Evolutionary conservation across 2,113 vertebrate species (phyloP).

Genomic region (Sebastes fasciatus): DNA sequence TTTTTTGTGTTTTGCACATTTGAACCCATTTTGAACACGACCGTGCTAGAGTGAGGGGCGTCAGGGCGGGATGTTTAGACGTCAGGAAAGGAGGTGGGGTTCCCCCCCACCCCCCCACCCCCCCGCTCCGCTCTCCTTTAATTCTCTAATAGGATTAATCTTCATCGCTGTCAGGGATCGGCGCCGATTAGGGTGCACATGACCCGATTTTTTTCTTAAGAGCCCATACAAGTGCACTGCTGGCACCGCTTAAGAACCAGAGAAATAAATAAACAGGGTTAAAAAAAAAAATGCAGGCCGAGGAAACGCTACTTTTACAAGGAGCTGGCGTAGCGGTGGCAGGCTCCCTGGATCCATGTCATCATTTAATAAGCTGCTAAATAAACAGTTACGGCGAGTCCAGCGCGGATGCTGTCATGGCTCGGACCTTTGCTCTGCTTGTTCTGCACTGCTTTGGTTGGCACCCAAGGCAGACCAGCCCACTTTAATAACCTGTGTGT

Average conservation of each 20-base stretch:
- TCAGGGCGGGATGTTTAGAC: constrained; percentile 50
- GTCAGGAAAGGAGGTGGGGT: constrained; percentile 38
- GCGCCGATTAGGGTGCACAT: constrained; percentile 69
- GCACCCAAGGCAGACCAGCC: constrained; percentile 39
- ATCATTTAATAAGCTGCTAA: constrained; percentile 72
- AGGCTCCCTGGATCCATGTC: constrained; percentile 46
- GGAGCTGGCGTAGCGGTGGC: constrained; percentile 34
- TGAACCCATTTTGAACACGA: constrained; percentile 16
- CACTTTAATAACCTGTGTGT: constrained; percentile 52
- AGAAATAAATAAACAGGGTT: constrained; percentile 66
- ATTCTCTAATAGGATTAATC: constrained; percentile 77
- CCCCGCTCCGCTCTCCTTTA: constrained; percentile 53
- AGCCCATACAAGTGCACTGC: constrained; percentile 53
- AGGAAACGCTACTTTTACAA: constrained; percentile 59
- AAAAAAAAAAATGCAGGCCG: not conserved
- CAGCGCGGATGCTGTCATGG: constrained; percentile 38
- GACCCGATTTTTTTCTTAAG: constrained; percentile 72
- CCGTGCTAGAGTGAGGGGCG: not conserved
- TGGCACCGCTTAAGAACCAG: constrained; percentile 57
- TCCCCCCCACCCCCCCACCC: not conserved
- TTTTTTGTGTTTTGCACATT: constrained; percentile 32
- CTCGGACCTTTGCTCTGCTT: constrained; percentile 46
- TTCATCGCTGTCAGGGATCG: constrained; percentile 71
- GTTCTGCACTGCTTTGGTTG: constrained; percentile 47
- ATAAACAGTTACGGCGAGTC: constrained; percentile 58